Base-by-base conservation (phyloP, 2,113 vertebrate genomes). In the Heterochromis multidens region DNA sequence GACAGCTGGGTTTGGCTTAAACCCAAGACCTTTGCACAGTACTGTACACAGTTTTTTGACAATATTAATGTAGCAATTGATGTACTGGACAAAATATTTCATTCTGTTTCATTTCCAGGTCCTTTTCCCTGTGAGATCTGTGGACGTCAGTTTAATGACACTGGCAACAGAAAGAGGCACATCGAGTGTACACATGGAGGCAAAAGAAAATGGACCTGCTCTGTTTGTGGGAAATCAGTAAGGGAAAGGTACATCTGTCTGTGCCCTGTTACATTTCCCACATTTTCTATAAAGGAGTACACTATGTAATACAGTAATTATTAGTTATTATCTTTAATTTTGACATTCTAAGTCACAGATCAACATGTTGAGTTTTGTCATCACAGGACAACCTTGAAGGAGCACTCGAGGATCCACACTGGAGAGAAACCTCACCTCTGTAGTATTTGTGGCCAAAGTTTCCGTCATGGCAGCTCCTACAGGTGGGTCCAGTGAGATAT, bases 61-160 rank as follows among this genome's bases (percentile, higher is more conserved):
- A 1, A 1, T 52, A 0, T 7, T 31, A 27, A 52, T 31, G 67
- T 74, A 52, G 43, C 43, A 74, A 13, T 70, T 74, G 17, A 12
- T 49, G 43, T 31, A 52, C 6, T 31, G 6, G 1, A 52, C 49
- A 52, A 19, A 4, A 52, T 6, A 2, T 49, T 67, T 79, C 7
- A 19, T 33, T 16, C 4, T 54, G 13, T 27, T 35, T 70, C 59
- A 7, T 57, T 61, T 21, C 17, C 70, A 99, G 99, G 99, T 67
- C 99, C 98, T 25, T 99, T 99, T 83, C 99, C 99, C 4, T 99
- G 98, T 95, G 97, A 98, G 83, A 99, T 99, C 90, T 99, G 99
- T 88, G 99, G 99, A 16, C 97, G 98, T 8, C 97, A 99, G 63
- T 99, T 99, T 86, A 99, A 99, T 46, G 99, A 99, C 93, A 98